Evolutionary conservation across 2,888 invertebrate genomes (phyloP), one percentile per base, ranked within the genome.

Genomic region (Vannuccia rotundouncinata): DNA sequence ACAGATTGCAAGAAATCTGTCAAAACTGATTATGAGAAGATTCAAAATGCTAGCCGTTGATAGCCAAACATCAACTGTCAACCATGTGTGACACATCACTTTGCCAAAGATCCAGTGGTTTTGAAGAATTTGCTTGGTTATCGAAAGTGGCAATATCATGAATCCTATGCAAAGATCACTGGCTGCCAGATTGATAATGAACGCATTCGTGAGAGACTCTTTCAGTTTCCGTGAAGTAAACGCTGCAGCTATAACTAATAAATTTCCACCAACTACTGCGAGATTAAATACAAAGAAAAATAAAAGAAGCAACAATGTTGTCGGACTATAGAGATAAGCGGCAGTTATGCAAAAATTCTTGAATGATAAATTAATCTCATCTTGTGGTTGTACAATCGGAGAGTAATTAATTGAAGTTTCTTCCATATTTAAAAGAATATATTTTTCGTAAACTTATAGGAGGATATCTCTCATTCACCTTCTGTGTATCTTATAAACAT

Each of bases 111-210:
- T 93, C 98, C 98, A 98, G 82, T 86, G 84, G 1, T 87, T 85
- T n/a, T 66, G 25, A 10, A 87, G 83, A 66, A 89, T 94, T 89
- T 96, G 95, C 90, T 95, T 93, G 28, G 95, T 94, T 79, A 96
- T 94, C 29, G 95, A 95, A 89, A 97, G 97, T 0, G 97, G 97
- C 84, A 98, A 91, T 77, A 98, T 96, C 28, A 95, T 93, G 1
- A 96, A 90, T 0, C 97, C 97, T n/a, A 98, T 95, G 86, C 95
- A 90, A 82, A 98, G 90, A 89, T 98, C 98, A 74, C 97, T 96
- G 27, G 95, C 94, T 0, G 97, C 97, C 85, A 98, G 90, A 75
- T 95, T 96, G 82, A 96, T 95, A 87, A 98, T 96, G 90, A 98
- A 95, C 86, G 95, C 91, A 89, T 98, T 97, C 82, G 96, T 97